These are phyloP conservation scores for Musca domestica DNA, from an alignment of 1,140 invertebrate genomes.

Conservation along the genomic window DNA sequence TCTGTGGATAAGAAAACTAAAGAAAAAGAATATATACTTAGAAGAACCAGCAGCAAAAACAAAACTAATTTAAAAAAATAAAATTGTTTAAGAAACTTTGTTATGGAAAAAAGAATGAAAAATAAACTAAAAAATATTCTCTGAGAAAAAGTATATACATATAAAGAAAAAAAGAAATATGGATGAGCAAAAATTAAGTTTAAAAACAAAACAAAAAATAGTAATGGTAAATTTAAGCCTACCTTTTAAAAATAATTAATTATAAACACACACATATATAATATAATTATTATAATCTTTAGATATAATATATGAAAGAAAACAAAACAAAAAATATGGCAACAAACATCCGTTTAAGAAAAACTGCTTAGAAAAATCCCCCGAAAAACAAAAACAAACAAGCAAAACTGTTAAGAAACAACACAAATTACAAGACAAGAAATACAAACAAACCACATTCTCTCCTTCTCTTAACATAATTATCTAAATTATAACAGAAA, in stretches of 20 bases:
- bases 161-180: not conserved
- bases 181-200: not conserved
- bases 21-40: slow-evolving; percentile 2
- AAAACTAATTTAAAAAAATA: slow-evolving; percentile 11
- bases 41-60: not conserved
- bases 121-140: slow-evolving; percentile 1
- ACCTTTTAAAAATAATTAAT: too few species aligned
- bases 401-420: not conserved
- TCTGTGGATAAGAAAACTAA: not conserved
- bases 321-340: not conserved
- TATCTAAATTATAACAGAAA: not conserved
- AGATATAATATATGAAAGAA: not conserved
- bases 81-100: not conserved
- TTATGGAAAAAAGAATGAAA: not conserved
- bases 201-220: not conserved
- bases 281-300: too few species aligned
- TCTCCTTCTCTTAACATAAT: not conserved
- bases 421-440: too few species aligned
- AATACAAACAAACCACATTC: not conserved
- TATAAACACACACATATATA: too few species aligned
- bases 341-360: not conserved
- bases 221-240: too few species aligned
- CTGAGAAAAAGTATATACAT: slow-evolving; percentile 1
- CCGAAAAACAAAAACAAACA: not conserved
- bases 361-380: not conserved